Evolutionary conservation across 2,888 invertebrate species (phyloP), one percentile per base, ranked within the genome.

Genomic region (Exephanes ischioxanthus): DNA sequence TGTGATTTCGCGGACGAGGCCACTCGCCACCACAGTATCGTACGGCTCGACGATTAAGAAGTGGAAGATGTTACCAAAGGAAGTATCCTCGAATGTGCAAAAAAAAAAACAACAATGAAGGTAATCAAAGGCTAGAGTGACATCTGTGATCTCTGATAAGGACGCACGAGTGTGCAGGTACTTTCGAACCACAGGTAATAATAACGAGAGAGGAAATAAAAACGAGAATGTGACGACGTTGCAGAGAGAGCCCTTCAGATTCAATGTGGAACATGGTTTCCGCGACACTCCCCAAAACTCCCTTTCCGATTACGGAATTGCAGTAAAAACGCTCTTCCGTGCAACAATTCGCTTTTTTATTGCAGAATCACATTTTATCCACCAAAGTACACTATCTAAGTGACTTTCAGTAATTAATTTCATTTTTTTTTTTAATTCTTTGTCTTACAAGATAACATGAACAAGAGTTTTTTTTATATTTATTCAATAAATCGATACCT

Each of bases 1-100:
- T 75, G 55, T 63, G 75, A 75, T 85, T 76, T 80, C 30, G 80
- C 53, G 76, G 51, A 51, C 73, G 67, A 63, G 45, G 67, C 58
- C 16, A 51, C 70, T 72, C 67, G 80, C 58, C 68, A 41, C 68
- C 41, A 55, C 48, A 51, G 77, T 82, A 81, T 75, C 51, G 73
- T 78, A 71, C 82, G 83, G 76, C 71, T 83, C 83, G 83, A 53
- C 76, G 77, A 83, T 77, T 76, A 82, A 77, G 68, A 77, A 79
- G 82, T 71, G 55, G 53, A 77, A 58, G 45, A 80, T 85, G 85
- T 83, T 83, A 58, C 85, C 83, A 53, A 80, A 77, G 67, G 72
- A 85, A 80, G 85, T 45, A 76, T 77, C 77, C 73, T 85, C 83
- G 72, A 80, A 66, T 41, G 76, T 30, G 45, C 33, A 75, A 68